Base-by-base conservation (phyloP, 2,113 vertebrate species). In the Chrysemys picta region DNA sequence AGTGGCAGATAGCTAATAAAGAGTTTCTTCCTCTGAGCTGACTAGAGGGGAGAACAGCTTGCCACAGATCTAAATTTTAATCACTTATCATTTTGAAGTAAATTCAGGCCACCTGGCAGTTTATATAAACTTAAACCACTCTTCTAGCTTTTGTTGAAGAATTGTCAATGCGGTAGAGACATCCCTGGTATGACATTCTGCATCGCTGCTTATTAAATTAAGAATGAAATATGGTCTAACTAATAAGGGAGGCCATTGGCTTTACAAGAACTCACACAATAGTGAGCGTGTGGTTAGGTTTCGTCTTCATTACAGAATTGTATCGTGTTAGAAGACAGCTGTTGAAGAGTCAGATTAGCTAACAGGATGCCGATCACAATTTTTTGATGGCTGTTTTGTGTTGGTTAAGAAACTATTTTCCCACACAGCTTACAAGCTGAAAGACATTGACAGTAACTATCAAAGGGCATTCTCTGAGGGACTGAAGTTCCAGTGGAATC, bases 61-160 rank as follows among this genome's bases (percentile, higher is more conserved):
- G 94, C 78, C 53, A 82, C 90, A 69, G 80, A 95, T 89, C 72
- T 78, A 80, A 88, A 87, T 96, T 97, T 95, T 90, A 95, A 91
- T 94, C 91, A 93, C 95, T 96, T 96, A 84, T 54, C 92, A 94
- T 95, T 96, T 75, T 92, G 93, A 95, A 97, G 93, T 94, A 86
- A 93, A 5, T 90, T 93, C 92, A 94, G 89, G 91, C 82, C 94
- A 96, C 54, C 93, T 94, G 96, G 94, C 93, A 17, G 50, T 96
- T 96, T 83, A 52, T 95, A 82, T 91, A 83, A 94, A 87, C 91
- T 96, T 89, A 76, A 96, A 35, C 57, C 76, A 38, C 75, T 89
- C 81, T 94, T 93, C 45, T 72, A 57, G 25, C 84, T 92, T 95
- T 79, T 79, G 93, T 94, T 96, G 93, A 75, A 90, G 95, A 93